A percentile compares a stretch with the other conserved stretches of the same genome.
These are phyloP conservation scores for Nebria brevicollis DNA, from an alignment of 2,888 invertebrate species.

Conservation along the genomic window DNA sequence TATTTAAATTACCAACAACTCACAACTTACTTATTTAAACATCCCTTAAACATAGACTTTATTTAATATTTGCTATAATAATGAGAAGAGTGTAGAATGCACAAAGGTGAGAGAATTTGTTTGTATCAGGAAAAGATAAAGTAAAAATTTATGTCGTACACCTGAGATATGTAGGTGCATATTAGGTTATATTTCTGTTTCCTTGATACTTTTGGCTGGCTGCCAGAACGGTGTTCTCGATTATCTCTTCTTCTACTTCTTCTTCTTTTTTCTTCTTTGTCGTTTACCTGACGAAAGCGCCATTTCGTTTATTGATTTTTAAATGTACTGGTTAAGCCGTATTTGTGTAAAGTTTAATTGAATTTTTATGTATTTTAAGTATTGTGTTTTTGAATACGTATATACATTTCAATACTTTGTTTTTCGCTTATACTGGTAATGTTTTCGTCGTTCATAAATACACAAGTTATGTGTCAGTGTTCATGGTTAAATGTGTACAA, in stretches of 20 bases:
- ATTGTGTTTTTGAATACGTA: no score
- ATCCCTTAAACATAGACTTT: no score
- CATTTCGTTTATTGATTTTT: neutral
- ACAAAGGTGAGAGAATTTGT: neutral
- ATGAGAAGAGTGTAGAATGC: no score
- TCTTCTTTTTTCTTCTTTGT: neutral
- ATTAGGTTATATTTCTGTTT: neutral
- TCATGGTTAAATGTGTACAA: conserved; percentile 42
- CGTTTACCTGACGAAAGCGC: neutral
- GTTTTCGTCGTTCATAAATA: neutral
- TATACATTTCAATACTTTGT: neutral
- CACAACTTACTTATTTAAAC: no score
- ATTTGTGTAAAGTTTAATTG: no score
- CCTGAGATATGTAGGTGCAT: neutral
- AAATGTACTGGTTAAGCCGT: neutral
- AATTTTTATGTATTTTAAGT: no score
- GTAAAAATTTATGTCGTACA: neutral
- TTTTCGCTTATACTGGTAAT: no score
- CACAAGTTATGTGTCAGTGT: neutral
- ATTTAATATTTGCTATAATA: no score
- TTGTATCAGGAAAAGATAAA: neutral
- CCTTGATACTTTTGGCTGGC: neutral
- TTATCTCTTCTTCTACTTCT: neutral
- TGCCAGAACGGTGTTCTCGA: neutral
- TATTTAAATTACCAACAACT: no score